Conservation (phyloP, 2,113 vertebrate genomes). For the Aramus guarauna region DNA sequence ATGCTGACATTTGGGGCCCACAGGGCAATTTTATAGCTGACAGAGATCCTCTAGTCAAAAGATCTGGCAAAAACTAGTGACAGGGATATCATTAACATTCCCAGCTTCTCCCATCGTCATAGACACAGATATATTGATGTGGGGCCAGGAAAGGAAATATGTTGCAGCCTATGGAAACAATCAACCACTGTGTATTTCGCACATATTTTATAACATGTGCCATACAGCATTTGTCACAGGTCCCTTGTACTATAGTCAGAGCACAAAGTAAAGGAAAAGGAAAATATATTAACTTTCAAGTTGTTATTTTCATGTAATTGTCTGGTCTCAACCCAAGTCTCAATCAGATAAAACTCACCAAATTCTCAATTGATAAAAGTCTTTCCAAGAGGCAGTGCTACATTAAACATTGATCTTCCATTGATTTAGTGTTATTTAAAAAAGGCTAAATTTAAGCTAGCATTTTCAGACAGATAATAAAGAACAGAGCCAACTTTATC, state of each 20-base stretch:
- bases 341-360: constrained; percentile 25
- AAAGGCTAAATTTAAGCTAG: constrained; percentile 30
- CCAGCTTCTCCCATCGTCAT: background rate
- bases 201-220: background rate
- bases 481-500: background rate
- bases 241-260: background rate
- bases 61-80: background rate
- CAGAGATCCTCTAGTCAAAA: background rate
- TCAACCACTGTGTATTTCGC: background rate
- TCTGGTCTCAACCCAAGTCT: constrained; percentile 28
- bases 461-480: constrained; percentile 26
- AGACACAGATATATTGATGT: background rate
- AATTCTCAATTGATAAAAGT: constrained; percentile 55
- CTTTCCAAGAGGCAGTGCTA: constrained; percentile 1
- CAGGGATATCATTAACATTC: background rate
- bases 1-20: background rate
- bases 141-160: background rate
- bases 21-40: background rate
- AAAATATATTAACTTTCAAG: constrained; percentile 49
- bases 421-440: constrained; percentile 52
- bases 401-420: constrained; percentile 58
- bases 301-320: constrained; percentile 40
- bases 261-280: background rate
- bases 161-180: background rate
- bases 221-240: background rate